Evolutionary conservation across 2,797 vertebrate species (phyloP).

Genomic region (Esox masquinongy): DNA sequence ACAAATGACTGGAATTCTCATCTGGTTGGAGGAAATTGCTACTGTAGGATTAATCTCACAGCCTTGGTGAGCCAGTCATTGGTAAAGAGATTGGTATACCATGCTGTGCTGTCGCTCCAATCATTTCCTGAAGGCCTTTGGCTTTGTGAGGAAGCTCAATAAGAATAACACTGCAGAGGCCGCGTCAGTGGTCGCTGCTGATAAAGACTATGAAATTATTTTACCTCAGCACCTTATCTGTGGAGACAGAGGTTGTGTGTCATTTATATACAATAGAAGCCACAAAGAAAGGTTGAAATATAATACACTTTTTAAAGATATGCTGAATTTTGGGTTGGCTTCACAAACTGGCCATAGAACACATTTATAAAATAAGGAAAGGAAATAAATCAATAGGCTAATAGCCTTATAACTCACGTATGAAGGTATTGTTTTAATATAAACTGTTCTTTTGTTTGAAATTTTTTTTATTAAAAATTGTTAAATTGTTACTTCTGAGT

Average conservation of each 20-base stretch:
- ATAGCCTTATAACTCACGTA: not conserved
- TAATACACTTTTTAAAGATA: not conserved
- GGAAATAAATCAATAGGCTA: not conserved
- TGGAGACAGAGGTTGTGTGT: constrained; percentile 5
- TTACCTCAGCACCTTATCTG: constrained; percentile 5
- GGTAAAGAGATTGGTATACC: constrained; percentile 20
- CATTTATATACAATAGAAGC: constrained; percentile 4
- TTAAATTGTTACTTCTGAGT: not conserved
- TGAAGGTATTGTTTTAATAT: not conserved
- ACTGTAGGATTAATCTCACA: constrained; percentile 20
- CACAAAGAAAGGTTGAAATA: constrained; percentile 10
- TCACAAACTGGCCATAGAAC: not conserved
- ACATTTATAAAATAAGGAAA: not conserved
- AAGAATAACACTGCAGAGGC: not conserved
- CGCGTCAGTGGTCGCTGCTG: not conserved
- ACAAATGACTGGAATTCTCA: constrained; percentile 33
- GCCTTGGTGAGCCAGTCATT: constrained; percentile 36
- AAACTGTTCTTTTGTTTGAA: not conserved
- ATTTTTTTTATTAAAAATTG: too few species aligned
- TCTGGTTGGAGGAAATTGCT: constrained; percentile 28
- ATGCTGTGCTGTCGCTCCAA: constrained; percentile 13
- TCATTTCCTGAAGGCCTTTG: constrained; percentile 17
- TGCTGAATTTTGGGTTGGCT: not conserved
- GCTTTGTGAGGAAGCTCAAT: constrained; percentile 11
- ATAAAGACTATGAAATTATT: constrained; percentile 1